A percentile compares a stretch with the other conserved stretches of the same genome.
Conservation (phyloP, 1,140 invertebrate species). For the Diplogasteroides magnus region DNA sequence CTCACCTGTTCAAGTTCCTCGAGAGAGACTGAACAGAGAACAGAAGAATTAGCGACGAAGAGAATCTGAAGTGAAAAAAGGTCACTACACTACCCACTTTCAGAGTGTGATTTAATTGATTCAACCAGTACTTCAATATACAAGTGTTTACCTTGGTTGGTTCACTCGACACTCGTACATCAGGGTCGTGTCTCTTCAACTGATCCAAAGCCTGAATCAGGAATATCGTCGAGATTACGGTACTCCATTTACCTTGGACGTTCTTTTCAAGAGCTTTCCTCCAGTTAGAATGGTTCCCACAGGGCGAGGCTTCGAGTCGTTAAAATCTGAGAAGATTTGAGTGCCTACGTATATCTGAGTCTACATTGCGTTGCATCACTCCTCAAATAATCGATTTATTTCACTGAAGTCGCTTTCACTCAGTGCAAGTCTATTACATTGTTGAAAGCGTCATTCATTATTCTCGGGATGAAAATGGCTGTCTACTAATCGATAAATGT, state of each 20-base stretch:
- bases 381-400: too few relatives aligned
- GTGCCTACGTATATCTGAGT: too few relatives aligned
- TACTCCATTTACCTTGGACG: too few relatives aligned
- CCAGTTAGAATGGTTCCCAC: slow-evolving; percentile 15
- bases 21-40: slow-evolving; percentile 23
- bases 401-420: too few relatives aligned
- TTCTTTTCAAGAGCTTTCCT: slow-evolving; percentile 26
- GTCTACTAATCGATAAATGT: too few relatives aligned
- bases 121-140: not conserved
- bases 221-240: too few relatives aligned
- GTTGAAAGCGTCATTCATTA: too few relatives aligned
- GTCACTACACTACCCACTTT: too few relatives aligned
- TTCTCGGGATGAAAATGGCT: too few relatives aligned
- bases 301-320: slow-evolving; percentile 15
- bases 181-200: slow-evolving; percentile 22
- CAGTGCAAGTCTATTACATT: too few relatives aligned
- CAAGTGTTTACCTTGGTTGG: slow-evolving; percentile 16
- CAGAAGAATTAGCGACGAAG: slow-evolving; percentile 29
- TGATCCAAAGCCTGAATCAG: slow-evolving; percentile 26
- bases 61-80: slow-evolving; percentile 17
- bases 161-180: slow-evolving; percentile 17
- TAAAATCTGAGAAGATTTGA: slow-evolving; percentile 35
- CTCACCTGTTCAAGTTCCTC: slow-evolving; percentile 32
- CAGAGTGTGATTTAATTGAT: slow-evolving; percentile 16
- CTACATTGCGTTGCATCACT: too few relatives aligned